Evolutionary conservation across 2,888 invertebrate species (phyloP), one percentile per base, ranked within the genome.

Genomic region (Catocala sponsa): DNA sequence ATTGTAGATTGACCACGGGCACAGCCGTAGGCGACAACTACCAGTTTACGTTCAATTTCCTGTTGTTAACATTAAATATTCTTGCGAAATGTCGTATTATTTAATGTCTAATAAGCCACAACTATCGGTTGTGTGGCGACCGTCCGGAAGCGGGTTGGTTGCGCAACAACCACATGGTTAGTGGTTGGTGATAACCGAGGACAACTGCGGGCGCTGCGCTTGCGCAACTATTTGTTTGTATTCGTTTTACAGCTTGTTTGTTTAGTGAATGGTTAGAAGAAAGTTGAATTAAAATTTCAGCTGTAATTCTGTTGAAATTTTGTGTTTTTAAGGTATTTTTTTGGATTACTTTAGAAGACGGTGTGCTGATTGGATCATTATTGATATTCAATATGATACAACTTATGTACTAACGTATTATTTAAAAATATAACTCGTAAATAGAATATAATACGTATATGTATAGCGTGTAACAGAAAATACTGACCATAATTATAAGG

Each of bases 221-320:
- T 62, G 43, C 58, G 58, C 42, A 58, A 63, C 51, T 11, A 1
- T 10, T 44, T 38, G 33, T 52, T 56, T 12, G 48, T 51, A 46
- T 46, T 41, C 13, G 50, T 52, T 54, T 43, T 12, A 15, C 25
- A 35, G 47, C 42, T 47, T 51, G 42, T 51, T 53, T 53, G 54
- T 58, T 41, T 10, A 54, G 58, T 55, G 53, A 63, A 58, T 58
- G 58, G 46, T 10, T 58, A 58, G 55, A 63, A 50, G 63, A 58
- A 54, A 62, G 57, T 57, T 15, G 4, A n/a, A 48, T 48, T 55
- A 25, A 52, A 6, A 13, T 41, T 55, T 55, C 32, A 48, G 13
- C 4, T 55, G 38, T 55, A 38, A 13, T 35, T 9, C 35, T 11
- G 41, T 4, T 11, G 11, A 6, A 15, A 25, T 52, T 42, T 5